phyloP scores from a whole-genome alignment of 2,797 vertebrate species.

The Eleutherodactylus coqui region DNA sequence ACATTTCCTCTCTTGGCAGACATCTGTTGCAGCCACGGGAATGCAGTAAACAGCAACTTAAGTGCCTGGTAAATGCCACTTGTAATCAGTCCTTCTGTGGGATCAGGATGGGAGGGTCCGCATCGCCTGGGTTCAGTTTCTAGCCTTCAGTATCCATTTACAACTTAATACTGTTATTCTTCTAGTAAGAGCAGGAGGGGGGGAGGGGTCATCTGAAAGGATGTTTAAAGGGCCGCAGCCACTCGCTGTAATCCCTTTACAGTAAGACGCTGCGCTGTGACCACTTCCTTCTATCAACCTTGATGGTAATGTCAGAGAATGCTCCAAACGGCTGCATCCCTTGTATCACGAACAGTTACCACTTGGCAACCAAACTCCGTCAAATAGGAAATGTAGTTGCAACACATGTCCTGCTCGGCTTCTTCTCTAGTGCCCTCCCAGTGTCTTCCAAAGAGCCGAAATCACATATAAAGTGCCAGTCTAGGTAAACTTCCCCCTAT shows the following conservation, averaged over 20 bases:
- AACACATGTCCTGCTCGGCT: too few species aligned
- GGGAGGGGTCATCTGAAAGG: background rate
- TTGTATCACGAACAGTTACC: too few species aligned
- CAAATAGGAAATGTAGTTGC: too few species aligned
- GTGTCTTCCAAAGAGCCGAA: too few species aligned
- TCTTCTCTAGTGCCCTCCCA: too few species aligned
- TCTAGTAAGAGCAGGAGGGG: conserved; percentile 29
- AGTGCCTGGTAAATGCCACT: conserved; percentile 59
- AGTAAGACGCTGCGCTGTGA: background rate
- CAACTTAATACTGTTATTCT: conserved; percentile 61
- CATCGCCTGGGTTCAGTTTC: conserved; percentile 42
- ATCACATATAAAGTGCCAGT: too few species aligned
- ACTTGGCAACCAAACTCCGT: too few species aligned
- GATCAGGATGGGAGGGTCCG: conserved; percentile 44
- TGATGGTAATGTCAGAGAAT: background rate
- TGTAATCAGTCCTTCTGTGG: conserved; percentile 44
- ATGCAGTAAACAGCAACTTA: conserved; percentile 53
- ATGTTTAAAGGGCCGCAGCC: background rate
- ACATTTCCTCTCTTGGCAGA: conserved; percentile 56
- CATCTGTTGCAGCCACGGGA: conserved; percentile 60
- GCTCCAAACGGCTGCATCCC: background rate
- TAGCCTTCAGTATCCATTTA: conserved; percentile 45
- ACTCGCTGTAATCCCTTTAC: background rate
- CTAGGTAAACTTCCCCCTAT: too few species aligned
- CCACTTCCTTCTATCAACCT: background rate